Evolutionary conservation across 2,888 invertebrate genomes (phyloP), one percentile per base, ranked within the genome.

Genomic region (Dryomyza anilis): DNA sequence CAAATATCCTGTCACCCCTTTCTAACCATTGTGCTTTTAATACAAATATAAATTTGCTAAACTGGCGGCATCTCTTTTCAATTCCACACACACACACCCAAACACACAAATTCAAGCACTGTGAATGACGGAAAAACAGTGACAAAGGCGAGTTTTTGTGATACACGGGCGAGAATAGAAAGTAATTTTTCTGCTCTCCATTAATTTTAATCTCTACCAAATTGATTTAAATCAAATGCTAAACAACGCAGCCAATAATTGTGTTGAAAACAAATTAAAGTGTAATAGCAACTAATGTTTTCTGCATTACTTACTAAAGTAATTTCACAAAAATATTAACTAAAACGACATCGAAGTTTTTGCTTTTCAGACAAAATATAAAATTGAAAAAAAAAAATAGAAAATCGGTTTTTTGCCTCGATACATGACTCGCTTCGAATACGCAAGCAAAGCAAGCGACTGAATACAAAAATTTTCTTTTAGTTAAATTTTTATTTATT

Each of bases 171-270:
- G 67, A 63, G 59, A 67, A 65, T 63, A 63, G 65, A 65, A 67
- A 61, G 63, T 52, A 60, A 67, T 45, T 67, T 65, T 64, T 55
- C 61, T 61, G 64, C 67, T 61, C 64, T 53, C 66, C 62, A 16
- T 62, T 58, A 21, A 45, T 59, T 59, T 30, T n/a, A n/a, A n/a
- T n/a, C n/a, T 48, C 53, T 62, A 55, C 50, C 10, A 61, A 43
- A 61, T 61, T 53, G 5, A 19, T 36, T 19, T 48, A 53, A 16
- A 53, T 36, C 23, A 43, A 39, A 43, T 43, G 43, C 25, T 23
- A 46, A 29, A 29, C 33, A 43, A 27, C 16, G 19, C 29, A 3
- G 27, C 19, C 43, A 61, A 53, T 53, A 61, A 33, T 30, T 39
- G 52, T 61, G 29, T 39, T 36, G 14, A 36, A 33, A 55, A 55